Base-by-base conservation (phyloP, 1,140 invertebrate genomes). In the Drosophila orosa region DNA sequence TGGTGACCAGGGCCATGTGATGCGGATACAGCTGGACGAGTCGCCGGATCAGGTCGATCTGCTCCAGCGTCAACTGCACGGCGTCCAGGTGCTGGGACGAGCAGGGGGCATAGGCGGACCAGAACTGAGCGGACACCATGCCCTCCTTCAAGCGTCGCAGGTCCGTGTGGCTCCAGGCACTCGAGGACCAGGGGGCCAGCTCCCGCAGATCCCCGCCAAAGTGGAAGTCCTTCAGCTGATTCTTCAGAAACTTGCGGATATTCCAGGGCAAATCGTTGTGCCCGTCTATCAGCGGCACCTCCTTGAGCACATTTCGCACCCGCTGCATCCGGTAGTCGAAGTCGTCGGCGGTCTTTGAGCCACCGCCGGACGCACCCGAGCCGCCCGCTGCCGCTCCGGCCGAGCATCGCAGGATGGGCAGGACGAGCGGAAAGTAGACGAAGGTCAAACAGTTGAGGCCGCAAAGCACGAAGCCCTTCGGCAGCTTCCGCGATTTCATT, bases 181-280 rank as follows among this genome's bases (percentile, higher is more conserved):
- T 96, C 61, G 94, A 94, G 7, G 95, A 95, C 95, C 95, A 97
- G 1, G 96, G 96, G 22, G 94, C 93, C 54, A 96, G 93, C 40
- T 94, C 92, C 4, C 94, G 94, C 31, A 96, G 92, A 78, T 96
- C 95, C 52, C 94, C 94, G 77, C 95, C 94, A 90, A 96, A 94
- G 40, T 95, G 94, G 74, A 96, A 96, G 52, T 96, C 94, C 68
- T 94, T 94, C 67, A 96, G 93, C 87, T 96, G 95, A 89, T 96
- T 96, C 80, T 95, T 95, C 7, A 96, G 93, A 74, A 96, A 96
- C 91, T 96, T 96, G 62, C 96, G 92, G 55, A 97, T 96, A 90
- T 97, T 97, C 95, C 96, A 97, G 0, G 96, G 95, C 29, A 98
- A 91, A 87, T 98, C 97, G 93, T 97, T 97, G 93, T 98, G 97